Evolutionary conservation across 2,113 vertebrate species (phyloP), one percentile per base, ranked within the genome.

Genomic region (Elgaria multicarinata): DNA sequence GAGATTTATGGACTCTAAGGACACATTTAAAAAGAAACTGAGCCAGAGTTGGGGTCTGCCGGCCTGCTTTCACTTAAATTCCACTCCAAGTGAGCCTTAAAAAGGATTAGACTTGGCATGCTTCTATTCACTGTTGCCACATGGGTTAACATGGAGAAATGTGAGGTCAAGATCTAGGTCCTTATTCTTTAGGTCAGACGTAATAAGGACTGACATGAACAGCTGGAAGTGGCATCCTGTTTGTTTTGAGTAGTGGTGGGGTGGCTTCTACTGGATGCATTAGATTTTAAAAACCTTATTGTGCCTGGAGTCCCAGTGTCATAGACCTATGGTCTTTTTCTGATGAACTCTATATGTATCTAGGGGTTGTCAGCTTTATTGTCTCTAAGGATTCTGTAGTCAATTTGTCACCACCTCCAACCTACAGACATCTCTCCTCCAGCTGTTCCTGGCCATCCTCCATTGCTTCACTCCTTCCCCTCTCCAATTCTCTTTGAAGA

Each of bases 161-260:
- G 18, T 44, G 67, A 83, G 28, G 86, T 67, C 10, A 26, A 16
- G 76, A 46, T 91, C 53, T 90, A 55, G 83, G 55, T n/a, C n/a
- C 66, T 88, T 62, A 62, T 62, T 62, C 58, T 62, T 20, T 62
- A 62, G 58, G 58, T 81, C 81, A 33, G 50, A 46, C 85, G 76
- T 89, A 79, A 83, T 80, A 58, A 71, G 78, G 44, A 89, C 85
- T 90, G 87, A 75, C 42, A 88, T n/a, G 42, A 94, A 89, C 53
- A 92, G 58, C 86, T 89, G 90, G 58, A 53, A 92, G 0, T 46
- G 64, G 83, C 36, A 53, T 87, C 84, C 85, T 81, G 62, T 90
- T 81, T 76, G 66, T 85, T 71, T 53, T 74, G 0, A 0, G 20
- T 87, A 0, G 0, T 69, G 36, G 8, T 0, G 0, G 33, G 7